Percentiles rank a stretch among this genome's conserved stretches.
Evolutionary conservation across 2,888 invertebrate genomes (phyloP).

Genomic region (Drosophila cyrtoloma): DNA sequence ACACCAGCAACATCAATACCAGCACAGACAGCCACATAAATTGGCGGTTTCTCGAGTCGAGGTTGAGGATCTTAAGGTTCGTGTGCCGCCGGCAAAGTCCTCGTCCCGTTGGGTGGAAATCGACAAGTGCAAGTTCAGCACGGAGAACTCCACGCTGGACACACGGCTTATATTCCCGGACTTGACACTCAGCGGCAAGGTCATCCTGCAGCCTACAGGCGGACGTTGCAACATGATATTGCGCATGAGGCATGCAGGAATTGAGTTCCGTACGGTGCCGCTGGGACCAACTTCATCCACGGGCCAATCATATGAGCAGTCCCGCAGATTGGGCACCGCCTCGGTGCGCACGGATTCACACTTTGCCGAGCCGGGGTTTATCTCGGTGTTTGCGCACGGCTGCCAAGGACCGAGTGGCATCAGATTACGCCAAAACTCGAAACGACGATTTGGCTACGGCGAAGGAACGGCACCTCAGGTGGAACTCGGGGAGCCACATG

Average conservation of each 20-base stretch:
- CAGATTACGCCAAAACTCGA: constrained; percentile 83
- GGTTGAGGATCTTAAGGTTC: constrained; percentile 86
- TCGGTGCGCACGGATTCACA: constrained; percentile 90
- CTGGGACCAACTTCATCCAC: constrained; percentile 62
- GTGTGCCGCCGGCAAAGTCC: constrained; percentile 89
- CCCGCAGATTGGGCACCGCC: constrained; percentile 78
- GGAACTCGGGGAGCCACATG: constrained; percentile 71
- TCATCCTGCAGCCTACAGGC: constrained; percentile 87
- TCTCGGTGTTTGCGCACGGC: constrained; percentile 94
- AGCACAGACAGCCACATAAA: constrained; percentile 75
- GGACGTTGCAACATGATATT: constrained; percentile 92
- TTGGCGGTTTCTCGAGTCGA: constrained; percentile 77
- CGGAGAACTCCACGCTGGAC: constrained; percentile 90
- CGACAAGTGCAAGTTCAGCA: constrained; percentile 91
- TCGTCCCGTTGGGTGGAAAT: constrained; percentile 88
- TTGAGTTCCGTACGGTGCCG: constrained; percentile 91
- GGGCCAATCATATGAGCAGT: constrained; percentile 69
- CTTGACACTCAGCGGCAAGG: constrained; percentile 91
- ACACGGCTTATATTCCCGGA: constrained; percentile 92
- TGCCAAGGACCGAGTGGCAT: constrained; percentile 87
- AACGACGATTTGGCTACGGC: constrained; percentile 79
- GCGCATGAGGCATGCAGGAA: constrained; percentile 91
- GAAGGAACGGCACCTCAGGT: constrained; percentile 55
- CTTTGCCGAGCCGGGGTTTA: constrained; percentile 93
- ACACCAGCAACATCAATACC: constrained; percentile 43